Evolutionary conservation across 2,888 invertebrate genomes (phyloP).

Genomic region (Phalera bucephala): DNA sequence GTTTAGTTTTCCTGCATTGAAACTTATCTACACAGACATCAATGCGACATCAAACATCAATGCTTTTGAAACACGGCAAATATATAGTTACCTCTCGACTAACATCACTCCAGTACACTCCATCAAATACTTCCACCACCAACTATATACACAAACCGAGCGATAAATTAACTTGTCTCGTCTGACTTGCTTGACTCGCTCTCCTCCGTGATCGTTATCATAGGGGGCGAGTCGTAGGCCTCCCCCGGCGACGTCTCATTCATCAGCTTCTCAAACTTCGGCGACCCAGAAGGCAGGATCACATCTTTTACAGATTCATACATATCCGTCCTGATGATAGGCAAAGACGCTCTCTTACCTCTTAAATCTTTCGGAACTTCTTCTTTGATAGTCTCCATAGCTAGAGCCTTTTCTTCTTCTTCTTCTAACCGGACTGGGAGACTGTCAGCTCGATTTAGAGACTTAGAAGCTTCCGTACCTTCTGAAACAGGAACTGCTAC

Average conservation of each 20-base stretch:
- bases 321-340: slow-evolving; percentile 73
- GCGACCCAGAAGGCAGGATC: slow-evolving; percentile 76
- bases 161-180: slow-evolving; percentile 64
- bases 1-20: no score
- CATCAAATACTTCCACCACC: slow-evolving; percentile 20
- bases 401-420: slow-evolving; percentile 47
- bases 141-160: slow-evolving; percentile 43
- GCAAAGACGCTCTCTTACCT: slow-evolving; percentile 69
- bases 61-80: no score
- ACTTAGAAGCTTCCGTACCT: slow-evolving; percentile 66
- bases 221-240: slow-evolving; percentile 59
- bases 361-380: slow-evolving; percentile 60
- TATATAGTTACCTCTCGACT: slow-evolving; percentile 1
- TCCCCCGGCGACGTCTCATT: slow-evolving; percentile 78
- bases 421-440: slow-evolving; percentile 81
- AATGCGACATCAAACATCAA: no score
- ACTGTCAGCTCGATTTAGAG: slow-evolving; percentile 79
- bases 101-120: slow-evolving; percentile 12
- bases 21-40: no score
- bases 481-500: slow-evolving; percentile 58
- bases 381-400: slow-evolving; percentile 65
- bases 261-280: slow-evolving; percentile 82
- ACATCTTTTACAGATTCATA: slow-evolving; percentile 82
- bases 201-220: slow-evolving; percentile 79
- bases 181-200: slow-evolving; percentile 68